Evolutionary conservation across 2,888 invertebrate genomes (phyloP).

Genomic region (Papilio demoleus): DNA sequence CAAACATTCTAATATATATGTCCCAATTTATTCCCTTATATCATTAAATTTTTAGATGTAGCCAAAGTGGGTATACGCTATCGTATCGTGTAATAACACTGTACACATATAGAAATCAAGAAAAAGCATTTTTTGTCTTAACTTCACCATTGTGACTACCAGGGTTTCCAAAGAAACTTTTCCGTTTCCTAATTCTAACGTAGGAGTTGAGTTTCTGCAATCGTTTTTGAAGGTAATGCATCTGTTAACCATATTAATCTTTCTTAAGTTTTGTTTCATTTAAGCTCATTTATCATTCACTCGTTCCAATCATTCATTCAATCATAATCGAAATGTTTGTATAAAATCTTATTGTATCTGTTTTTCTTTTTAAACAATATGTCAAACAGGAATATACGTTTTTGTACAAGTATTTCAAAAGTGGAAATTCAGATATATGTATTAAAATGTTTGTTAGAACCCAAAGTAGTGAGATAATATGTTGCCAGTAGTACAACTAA

Average conservation of each 20-base stretch:
- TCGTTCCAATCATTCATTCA: no score
- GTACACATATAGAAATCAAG: no score
- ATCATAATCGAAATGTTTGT: neutral
- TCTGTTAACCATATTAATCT: neutral
- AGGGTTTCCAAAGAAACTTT: neutral
- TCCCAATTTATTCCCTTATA: no score
- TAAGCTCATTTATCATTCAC: neutral
- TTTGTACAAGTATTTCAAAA: neutral
- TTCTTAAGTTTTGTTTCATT: neutral
- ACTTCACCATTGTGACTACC: neutral
- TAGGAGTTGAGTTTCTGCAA: neutral
- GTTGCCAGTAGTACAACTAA: slow-evolving; percentile 36
- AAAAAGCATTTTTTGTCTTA: neutral
- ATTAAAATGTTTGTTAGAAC: slow-evolving; percentile 24
- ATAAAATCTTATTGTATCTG: neutral
- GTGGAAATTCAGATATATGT: neutral
- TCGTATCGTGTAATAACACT: no score
- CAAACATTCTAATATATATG: slow-evolving; percentile 1
- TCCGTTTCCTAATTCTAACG: neutral
- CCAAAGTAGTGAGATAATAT: slow-evolving; percentile 32
- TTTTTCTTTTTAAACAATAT: neutral
- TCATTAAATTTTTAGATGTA: neutral
- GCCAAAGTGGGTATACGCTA: neutral
- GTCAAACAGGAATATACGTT: neutral
- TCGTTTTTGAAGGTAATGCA: neutral